phyloP scores from a whole-genome alignment of 2,888 invertebrate species.

The Gryllus longicercus region DNA sequence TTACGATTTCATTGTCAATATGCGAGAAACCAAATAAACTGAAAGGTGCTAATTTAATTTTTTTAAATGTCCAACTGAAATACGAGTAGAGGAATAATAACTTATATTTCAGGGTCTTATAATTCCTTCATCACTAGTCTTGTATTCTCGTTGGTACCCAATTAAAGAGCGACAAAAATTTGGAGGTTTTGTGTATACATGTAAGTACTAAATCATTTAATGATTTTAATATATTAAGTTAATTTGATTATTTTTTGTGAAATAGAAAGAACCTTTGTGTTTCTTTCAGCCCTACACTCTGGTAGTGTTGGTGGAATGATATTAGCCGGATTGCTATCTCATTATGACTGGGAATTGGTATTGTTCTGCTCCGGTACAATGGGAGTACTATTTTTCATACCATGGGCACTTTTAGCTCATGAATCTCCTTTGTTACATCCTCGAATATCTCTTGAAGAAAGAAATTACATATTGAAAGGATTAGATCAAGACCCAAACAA shows the following conservation, averaged over 20 bases:
- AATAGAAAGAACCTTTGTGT: neutral
- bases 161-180: slow-evolving; percentile 50
- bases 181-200: slow-evolving; percentile 40
- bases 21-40: too few species aligned
- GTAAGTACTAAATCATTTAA: slow-evolving; percentile 29
- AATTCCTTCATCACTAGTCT: slow-evolving; percentile 52
- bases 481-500: neutral
- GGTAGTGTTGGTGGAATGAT: slow-evolving; percentile 31
- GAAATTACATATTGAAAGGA: slow-evolving; percentile 28
- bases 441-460: slow-evolving; percentile 48
- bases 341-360: neutral
- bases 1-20: too few species aligned
- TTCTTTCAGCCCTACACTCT: slow-evolving; percentile 27
- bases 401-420: slow-evolving; percentile 49
- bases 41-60: too few species aligned
- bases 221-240: neutral
- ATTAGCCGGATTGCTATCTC: slow-evolving; percentile 28
- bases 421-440: slow-evolving; percentile 51
- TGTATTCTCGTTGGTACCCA: slow-evolving; percentile 55
- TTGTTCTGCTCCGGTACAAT: slow-evolving; percentile 35
- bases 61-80: too few species aligned
- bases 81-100: too few species aligned
- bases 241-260: neutral
- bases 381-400: slow-evolving; percentile 48
- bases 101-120: slow-evolving; percentile 42